Conservation (phyloP, 1,140 invertebrate genomes). For the Achatina immaculata region DNA sequence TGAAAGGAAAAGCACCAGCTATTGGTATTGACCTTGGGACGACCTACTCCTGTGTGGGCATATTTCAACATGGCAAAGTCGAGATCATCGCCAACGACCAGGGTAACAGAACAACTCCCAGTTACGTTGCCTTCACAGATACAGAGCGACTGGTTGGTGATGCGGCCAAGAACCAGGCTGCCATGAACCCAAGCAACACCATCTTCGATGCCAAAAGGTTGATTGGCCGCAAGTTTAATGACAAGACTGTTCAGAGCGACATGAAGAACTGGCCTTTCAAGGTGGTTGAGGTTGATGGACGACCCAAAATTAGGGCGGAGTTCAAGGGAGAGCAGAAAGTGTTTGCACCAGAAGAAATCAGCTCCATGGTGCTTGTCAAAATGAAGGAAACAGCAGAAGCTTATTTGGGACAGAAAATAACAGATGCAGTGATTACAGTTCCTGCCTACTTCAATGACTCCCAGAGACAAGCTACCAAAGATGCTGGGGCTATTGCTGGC, state of each 20-base stretch:
- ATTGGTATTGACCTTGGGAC: conserved; percentile 71
- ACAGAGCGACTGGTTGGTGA: conserved; percentile 77
- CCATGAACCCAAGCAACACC: conserved; percentile 94
- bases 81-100: conserved; percentile 84
- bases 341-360: conserved; percentile 92
- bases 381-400: conserved; percentile 94
- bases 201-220: conserved; percentile 88
- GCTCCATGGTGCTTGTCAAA: conserved; percentile 85
- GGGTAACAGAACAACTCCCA: conserved; percentile 96
- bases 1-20: conserved; percentile 46
- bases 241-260: conserved; percentile 87
- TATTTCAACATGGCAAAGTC: conserved; percentile 70
- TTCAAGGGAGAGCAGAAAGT: conserved; percentile 91
- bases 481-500: conserved; percentile 64
- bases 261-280: conserved; percentile 93
- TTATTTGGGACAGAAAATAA: conserved; percentile 80
- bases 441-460: conserved; percentile 72
- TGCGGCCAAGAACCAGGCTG: conserved; percentile 76
- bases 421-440: conserved; percentile 71
- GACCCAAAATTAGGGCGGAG: conserved; percentile 82
- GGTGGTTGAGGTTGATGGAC: conserved; percentile 55
- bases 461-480: conserved; percentile 67
- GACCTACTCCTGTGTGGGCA: conserved; percentile 52
- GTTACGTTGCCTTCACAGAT: conserved; percentile 93
- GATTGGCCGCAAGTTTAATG: conserved; percentile 94